Evolutionary conservation across 2,797 vertebrate species (phyloP), one percentile per base, ranked within the genome.

Genomic region (Poeciliopsis presidionis): DNA sequence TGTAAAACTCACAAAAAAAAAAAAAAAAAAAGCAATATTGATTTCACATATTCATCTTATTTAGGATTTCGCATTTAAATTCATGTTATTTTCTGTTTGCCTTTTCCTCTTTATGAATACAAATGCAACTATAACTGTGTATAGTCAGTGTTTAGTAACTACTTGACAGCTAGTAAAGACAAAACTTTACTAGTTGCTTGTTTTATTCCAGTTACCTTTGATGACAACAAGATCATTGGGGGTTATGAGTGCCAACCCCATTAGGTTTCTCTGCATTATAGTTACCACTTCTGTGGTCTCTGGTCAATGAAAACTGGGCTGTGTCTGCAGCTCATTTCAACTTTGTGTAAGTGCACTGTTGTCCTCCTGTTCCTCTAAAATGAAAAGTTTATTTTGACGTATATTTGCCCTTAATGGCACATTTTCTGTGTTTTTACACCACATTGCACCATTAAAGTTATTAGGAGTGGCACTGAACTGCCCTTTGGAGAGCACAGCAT

Each of bases 151-250:
- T 30, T 22, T 67, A 67, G 8, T 22, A 41, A 25, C 36, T 39
- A 22, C 18, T 25, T 67, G 63, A n/a, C 30, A 49, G 16, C 16
- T 20, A 5, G 47, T 49, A 6, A 12, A 20, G 7, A 36, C 30
- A 20, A 67, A 41, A 11, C 5, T 30, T 59, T 8, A 59, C 4
- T 59, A 11, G 20, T 45, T 5, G 41, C 8, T 57, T 6, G 45
- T 51, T 69, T 70, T 69, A 71, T 70, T 61, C 9, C 30, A 90
- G 91, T 91, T 80, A 90, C 93, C 78, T 33, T 47, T 0, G 90
- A 91, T 2, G 92, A 94, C 13, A 90, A 95, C 82, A 94, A 94
- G 84, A 94, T 95, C 30, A 91, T 95, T 39, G 93, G 94, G 61
- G 94, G 63, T 63, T 70, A 57, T 79, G 92, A 95, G 84, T 94